A percentile compares a stretch with the other conserved stretches of the same genome.
These are phyloP conservation scores for Cantharis nigra DNA, from an alignment of 2,888 invertebrate species.

Conservation along the genomic window DNA sequence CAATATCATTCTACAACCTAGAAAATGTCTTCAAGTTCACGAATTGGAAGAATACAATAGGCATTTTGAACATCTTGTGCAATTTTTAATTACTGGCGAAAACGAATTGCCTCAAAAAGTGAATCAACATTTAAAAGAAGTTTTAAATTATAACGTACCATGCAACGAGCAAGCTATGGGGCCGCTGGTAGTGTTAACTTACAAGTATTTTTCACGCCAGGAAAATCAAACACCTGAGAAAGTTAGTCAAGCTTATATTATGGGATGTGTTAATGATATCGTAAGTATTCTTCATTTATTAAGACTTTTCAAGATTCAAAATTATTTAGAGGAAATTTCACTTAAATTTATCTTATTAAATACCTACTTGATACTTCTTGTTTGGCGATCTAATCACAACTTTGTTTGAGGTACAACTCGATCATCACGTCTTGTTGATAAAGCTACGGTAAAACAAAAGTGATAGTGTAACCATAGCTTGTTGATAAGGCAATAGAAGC, in stretches of 20 bases:
- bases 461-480: too few relatives aligned
- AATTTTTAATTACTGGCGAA: background rate
- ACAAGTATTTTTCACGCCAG: background rate
- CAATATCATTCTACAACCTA: background rate
- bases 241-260: background rate
- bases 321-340: too few relatives aligned
- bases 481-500: too few relatives aligned
- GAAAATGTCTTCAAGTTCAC: background rate
- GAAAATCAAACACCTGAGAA: background rate
- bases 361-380: too few relatives aligned
- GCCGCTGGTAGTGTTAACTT: background rate
- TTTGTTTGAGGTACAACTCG: too few relatives aligned
- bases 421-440: too few relatives aligned
- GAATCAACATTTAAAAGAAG: background rate
- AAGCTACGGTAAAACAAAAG: too few relatives aligned
- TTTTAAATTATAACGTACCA: background rate
- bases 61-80: background rate
- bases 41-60: background rate
- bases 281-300: background rate
- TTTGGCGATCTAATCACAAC: too few relatives aligned
- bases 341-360: too few relatives aligned
- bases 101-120: background rate
- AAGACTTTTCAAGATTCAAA: too few relatives aligned
- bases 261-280: background rate
- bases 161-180: background rate